Evolutionary conservation across 92 coral and sea anemone species (phyloP).

Genomic region (Muricea muricata): DNA sequence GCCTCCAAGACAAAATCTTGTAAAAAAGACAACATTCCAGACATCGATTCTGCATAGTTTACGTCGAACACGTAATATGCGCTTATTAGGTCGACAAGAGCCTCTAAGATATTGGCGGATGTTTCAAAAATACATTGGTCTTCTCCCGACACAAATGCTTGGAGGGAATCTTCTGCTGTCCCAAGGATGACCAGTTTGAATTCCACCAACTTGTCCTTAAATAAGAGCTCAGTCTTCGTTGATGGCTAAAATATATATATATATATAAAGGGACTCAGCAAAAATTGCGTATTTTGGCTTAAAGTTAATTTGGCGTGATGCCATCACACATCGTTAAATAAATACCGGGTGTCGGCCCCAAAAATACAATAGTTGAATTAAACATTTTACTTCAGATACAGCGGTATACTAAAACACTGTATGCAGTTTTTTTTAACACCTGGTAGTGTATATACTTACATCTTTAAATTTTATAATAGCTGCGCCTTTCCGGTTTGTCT

Average conservation of each 20-base stretch:
- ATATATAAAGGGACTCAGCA: neutral
- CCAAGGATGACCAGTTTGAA: conserved; percentile 15
- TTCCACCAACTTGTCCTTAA: conserved; percentile 36
- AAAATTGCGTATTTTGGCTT: no score
- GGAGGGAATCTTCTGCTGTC: conserved; percentile 19
- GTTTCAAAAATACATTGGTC: conserved; percentile 32
- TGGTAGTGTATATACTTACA: conserved; percentile 44
- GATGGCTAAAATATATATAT: conserved; percentile 9
- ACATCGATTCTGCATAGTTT: conserved; percentile 30
- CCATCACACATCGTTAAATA: no score
- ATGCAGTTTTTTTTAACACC: no score
- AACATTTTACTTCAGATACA: no score
- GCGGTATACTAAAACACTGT: no score
- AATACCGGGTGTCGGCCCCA: no score
- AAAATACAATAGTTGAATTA: no score
- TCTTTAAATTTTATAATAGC: conserved; percentile 29
- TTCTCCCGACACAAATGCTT: conserved; percentile 44
- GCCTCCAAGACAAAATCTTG: no score
- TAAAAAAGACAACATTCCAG: conserved; percentile 42
- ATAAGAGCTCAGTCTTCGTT: conserved; percentile 23
- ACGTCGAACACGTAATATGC: conserved; percentile 36
- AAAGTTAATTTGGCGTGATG: no score
- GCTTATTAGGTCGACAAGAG: conserved; percentile 34
- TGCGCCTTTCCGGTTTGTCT: conserved; percentile 11
- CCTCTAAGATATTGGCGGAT: neutral